phyloP scores from a whole-genome alignment of 2,113 vertebrate genomes.

The Mixornis gularis region DNA sequence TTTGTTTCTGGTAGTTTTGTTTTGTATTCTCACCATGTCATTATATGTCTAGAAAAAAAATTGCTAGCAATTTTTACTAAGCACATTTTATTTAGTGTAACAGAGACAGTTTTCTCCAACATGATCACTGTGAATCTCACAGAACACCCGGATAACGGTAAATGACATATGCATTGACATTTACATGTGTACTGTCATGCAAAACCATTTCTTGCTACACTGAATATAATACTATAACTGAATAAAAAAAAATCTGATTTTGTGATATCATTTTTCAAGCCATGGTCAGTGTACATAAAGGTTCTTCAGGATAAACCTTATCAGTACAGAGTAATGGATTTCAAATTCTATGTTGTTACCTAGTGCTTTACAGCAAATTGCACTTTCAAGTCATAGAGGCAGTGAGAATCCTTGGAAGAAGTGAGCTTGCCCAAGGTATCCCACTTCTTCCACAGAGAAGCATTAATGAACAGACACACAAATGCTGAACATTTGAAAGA shows the following conservation, averaged over 20 bases:
- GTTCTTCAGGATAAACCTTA: conserved; percentile 63
- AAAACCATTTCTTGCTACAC: conserved; percentile 82
- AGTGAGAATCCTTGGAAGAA: conserved; percentile 28
- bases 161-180: conserved; percentile 85
- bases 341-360: conserved; percentile 48
- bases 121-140: conserved; percentile 66
- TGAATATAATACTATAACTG: conserved; percentile 67
- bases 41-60: conserved; percentile 73
- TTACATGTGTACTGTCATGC: conserved; percentile 85
- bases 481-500: conserved; percentile 27
- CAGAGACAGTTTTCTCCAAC: conserved; percentile 59
- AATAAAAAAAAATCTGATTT: conserved; percentile 66
- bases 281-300: conserved; percentile 61
- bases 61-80: conserved; percentile 76
- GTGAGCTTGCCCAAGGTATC: not conserved
- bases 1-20: conserved; percentile 86
- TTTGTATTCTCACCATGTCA: conserved; percentile 74
- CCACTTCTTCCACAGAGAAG: not conserved
- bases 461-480: conserved; percentile 20
- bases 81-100: conserved; percentile 72
- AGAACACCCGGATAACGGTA: conserved; percentile 65
- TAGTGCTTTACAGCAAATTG: conserved; percentile 48
- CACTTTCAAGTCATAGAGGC: conserved; percentile 34
- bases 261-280: conserved; percentile 67
- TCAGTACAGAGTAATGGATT: conserved; percentile 47